phyloP scores from a whole-genome alignment of 2,888 invertebrate species.

The Drosophila niveifrons region DNA sequence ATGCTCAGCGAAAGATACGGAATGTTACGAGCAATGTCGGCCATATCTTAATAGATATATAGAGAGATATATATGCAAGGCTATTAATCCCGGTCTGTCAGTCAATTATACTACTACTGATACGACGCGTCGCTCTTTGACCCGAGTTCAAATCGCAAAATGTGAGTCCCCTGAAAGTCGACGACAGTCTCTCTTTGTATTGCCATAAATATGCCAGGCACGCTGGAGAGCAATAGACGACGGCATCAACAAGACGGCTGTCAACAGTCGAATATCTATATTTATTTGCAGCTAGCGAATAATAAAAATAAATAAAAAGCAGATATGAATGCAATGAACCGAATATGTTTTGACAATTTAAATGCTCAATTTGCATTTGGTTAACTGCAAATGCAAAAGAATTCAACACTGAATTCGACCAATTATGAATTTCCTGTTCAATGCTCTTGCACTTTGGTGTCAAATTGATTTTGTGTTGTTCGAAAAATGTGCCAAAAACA shows the following conservation, averaged over 20 bases:
- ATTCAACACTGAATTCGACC: background rate
- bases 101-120: constrained; percentile 27
- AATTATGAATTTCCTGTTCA: constrained; percentile 11
- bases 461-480: constrained; percentile 1
- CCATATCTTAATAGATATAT: constrained; percentile 17
- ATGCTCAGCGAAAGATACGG: constrained; percentile 45
- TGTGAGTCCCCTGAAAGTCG: constrained; percentile 7
- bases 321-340: constrained; percentile 46
- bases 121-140: constrained; percentile 13
- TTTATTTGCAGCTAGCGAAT: constrained; percentile 15
- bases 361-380: background rate
- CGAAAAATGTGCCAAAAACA: background rate
- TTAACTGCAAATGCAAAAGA: background rate
- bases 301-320: constrained; percentile 11
- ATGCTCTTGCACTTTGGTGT: constrained; percentile 1
- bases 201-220: constrained; percentile 48
- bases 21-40: constrained; percentile 7
- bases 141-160: constrained; percentile 29
- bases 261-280: constrained; percentile 21
- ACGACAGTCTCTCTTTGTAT: background rate
- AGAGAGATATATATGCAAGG: constrained; percentile 33
- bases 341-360: constrained; percentile 1
- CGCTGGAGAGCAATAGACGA: constrained; percentile 26
- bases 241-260: constrained; percentile 9
- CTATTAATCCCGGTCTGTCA: constrained; percentile 50